These are phyloP conservation scores for Drosophila greeni DNA, from an alignment of 2,888 invertebrate species.

Conservation along the genomic window DNA sequence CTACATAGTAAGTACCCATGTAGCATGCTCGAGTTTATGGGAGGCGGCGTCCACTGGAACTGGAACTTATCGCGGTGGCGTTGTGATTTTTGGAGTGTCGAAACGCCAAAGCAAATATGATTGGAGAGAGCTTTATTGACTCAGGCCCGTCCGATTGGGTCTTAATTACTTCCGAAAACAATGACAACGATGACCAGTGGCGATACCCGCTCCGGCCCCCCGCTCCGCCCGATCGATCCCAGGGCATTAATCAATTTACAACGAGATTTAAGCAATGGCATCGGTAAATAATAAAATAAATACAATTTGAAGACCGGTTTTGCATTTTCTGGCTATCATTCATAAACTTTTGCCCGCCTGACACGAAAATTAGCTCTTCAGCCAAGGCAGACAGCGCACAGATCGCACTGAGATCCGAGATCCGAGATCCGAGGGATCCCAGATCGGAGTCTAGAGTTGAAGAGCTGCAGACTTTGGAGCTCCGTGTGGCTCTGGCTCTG, in stretches of 20 bases:
- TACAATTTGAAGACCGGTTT: conserved; percentile 55
- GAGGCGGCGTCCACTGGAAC: conserved; percentile 50
- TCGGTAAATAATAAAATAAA: conserved; percentile 46
- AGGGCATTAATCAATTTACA: conserved; percentile 64
- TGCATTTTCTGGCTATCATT: conserved; percentile 63
- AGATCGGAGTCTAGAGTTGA: conserved; percentile 24
- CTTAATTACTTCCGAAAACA: conserved; percentile 75
- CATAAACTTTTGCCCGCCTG: conserved; percentile 66
- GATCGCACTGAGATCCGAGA: conserved; percentile 35
- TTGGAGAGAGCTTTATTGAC: conserved; percentile 64
- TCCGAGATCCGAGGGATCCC: conserved; percentile 5
- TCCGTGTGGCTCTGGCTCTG: conserved; percentile 17
- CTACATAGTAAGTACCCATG: conserved; percentile 11
- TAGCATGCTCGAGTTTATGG: conserved; percentile 17
- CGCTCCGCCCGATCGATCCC: conserved; percentile 19
- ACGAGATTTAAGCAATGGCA: conserved; percentile 43
- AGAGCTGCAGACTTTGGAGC: conserved; percentile 53
- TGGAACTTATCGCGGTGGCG: conserved; percentile 63
- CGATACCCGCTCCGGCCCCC: conserved; percentile 36
- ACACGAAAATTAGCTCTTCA: conserved; percentile 73
- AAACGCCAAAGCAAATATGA: conserved; percentile 73
- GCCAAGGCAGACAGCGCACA: conserved; percentile 63
- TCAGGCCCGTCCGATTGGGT: conserved; percentile 61
- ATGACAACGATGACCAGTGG: conserved; percentile 55
- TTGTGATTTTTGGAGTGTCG: conserved; percentile 71